Evolutionary conservation across 2,113 vertebrate genomes (phyloP), one percentile per base, ranked within the genome.

Genomic region (Cygnus buccinator): DNA sequence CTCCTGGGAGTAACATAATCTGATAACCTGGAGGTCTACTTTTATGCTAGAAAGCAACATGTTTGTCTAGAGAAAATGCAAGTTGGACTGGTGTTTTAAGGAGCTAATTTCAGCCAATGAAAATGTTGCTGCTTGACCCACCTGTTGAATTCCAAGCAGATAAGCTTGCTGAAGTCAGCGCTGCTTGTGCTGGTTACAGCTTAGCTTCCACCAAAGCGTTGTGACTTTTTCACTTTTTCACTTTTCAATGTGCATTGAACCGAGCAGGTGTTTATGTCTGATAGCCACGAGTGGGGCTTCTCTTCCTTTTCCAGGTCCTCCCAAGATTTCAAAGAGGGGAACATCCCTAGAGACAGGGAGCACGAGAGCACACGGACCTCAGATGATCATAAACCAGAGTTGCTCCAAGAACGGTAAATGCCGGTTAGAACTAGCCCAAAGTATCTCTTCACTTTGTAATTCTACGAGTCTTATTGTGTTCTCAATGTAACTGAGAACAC

Each of bases 231-330:
- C 72, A 6, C 50, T 48, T 11, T 2, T 48, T 61, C 72, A 55
- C 72, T 65, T 41, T 33, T 41, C 50, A 10, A 7, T 10, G n/a
- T 12, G 22, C n/a, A 2, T 1, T 43, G 43, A 88, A 31, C 43
- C 19, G 43, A 74, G 29, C 37, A n/a, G 44, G 52, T 72, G 21
- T 37, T 65, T 33, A 5, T 43, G 20, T 20, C 17, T 18, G 16
- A 25, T 43, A 65, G 67, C 67, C 67, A 48, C 0, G 0, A 79
- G 58, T 14, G 35, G 13, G 18, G 4, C 75, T 61, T 78, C 72
- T 84, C 59, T 37, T 84, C 58, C 37, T 63, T 87, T 71, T 33
- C 44, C 85, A 97, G 97, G 31, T 80, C 77, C 72, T 37, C 39
- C 65, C 84, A 81, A 39, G 67, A 66, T 75, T 77, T 66, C 15